Base-by-base conservation (phyloP, 1,140 invertebrate species). In the Dolichoris vasculosae region DNA sequence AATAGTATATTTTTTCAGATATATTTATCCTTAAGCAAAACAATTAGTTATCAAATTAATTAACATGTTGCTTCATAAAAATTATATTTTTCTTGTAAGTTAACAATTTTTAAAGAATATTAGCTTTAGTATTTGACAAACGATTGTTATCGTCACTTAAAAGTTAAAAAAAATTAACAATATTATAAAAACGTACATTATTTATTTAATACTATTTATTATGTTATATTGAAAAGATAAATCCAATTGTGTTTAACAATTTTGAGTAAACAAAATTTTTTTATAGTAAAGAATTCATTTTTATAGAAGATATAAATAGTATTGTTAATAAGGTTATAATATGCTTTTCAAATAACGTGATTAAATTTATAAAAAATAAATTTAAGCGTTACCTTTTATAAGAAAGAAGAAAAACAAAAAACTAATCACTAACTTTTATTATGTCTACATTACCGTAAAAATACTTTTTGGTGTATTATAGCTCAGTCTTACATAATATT, bases 401-500 rank as follows among this genome's bases (percentile, higher is more conserved):
- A 6, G 43, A 6, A 73, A 43, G 23, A 73, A 73, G 4, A 73
- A 43, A 0, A 73, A 26, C 1, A 73, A 2, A 69, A 32, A 69
- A 43, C 9, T 7, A 9, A 40, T 40, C 0, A 73, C 38, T n/a
- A 64, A 43, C 9, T 43, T 73, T 73, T 73, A 23, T 26, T 40
- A 4, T 40, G 20, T 4, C 32, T 71, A 67, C 1, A 67, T 17
- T 67, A 43, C 26, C n/a, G 11, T n/a, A 43, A 13, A 73, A 73
- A 73, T 43, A 73, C 38, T 73, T n/a, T n/a, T 20, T n/a, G 9
- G 9, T 43, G 9, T 7, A 43, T 1, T 73, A n/a, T 8, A 73
- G 15, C 23, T 26, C 23, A 73, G 20, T 43, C 7, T 73, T 73
- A n/a, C 69, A 43, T 73, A 73, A 73, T 73, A 73, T 73, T 73